Percentiles rank a stretch among this genome's conserved stretches.
Conservation (phyloP, 2,888 invertebrate genomes). For the Odontocerum albicorne region DNA sequence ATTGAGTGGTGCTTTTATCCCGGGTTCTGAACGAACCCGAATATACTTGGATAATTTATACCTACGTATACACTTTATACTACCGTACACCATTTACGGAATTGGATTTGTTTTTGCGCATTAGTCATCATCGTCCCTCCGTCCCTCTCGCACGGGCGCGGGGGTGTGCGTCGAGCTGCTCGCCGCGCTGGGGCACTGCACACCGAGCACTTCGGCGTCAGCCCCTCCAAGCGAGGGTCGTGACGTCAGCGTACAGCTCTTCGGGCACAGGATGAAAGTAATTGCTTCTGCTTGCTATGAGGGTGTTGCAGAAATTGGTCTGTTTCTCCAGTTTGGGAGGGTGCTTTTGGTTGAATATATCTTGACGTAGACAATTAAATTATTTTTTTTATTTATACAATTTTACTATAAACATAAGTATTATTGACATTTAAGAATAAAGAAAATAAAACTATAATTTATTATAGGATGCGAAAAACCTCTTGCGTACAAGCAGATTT, state of each 20-base stretch:
- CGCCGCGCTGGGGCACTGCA: slow-evolving; percentile 8
- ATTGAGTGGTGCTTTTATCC: not conserved
- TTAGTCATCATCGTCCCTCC: slow-evolving; percentile 36
- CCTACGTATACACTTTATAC: slow-evolving; percentile 20
- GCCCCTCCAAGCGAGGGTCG: slow-evolving; percentile 17
- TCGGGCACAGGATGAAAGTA: slow-evolving; percentile 19
- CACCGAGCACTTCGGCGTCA: slow-evolving; percentile 13
- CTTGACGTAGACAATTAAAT: too few relatives aligned
- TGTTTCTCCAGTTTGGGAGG: slow-evolving; percentile 4
- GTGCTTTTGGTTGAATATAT: slow-evolving; percentile 3
- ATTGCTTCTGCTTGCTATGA: slow-evolving; percentile 18
- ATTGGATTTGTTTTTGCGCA: slow-evolving; percentile 38
- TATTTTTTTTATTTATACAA: too few relatives aligned
- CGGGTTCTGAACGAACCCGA: slow-evolving; percentile 1
- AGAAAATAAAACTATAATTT: too few relatives aligned
- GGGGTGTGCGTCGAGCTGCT: slow-evolving; percentile 1
- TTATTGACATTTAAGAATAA: too few relatives aligned
- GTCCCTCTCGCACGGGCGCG: slow-evolving; percentile 19
- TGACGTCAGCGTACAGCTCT: slow-evolving; percentile 4
- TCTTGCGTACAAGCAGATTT: too few relatives aligned
- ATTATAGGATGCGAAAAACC: too few relatives aligned
- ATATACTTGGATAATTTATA: slow-evolving; percentile 25
- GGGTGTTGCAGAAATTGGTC: not conserved
- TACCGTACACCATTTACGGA: slow-evolving; percentile 34
- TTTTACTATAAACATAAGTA: too few relatives aligned